These are phyloP conservation scores for Dicrostonyx torquatus DNA, from an alignment of 2,797 vertebrate species.

Conservation along the genomic window DNA sequence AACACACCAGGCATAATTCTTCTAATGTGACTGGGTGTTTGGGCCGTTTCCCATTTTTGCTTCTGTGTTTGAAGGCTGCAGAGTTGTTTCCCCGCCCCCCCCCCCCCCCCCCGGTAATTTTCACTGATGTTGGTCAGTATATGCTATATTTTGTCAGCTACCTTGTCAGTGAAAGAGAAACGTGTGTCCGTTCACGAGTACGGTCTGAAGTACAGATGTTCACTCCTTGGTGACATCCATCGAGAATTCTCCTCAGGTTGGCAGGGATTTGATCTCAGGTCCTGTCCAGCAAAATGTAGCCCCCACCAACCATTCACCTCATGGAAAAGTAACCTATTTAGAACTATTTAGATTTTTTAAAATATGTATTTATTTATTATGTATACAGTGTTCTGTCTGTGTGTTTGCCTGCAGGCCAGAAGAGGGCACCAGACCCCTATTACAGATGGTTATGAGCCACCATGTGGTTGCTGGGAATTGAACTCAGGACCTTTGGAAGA, in stretches of 20 bases:
- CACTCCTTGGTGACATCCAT: background rate
- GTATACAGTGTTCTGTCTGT: too few species aligned
- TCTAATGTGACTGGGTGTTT: background rate
- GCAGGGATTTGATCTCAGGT: background rate
- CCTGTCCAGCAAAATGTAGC: background rate
- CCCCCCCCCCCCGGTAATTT: too few species aligned
- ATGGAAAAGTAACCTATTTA: slow-evolving; percentile 33
- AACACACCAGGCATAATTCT: background rate
- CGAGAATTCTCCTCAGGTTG: background rate
- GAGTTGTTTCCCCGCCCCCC: too few species aligned
- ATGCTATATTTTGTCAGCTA: background rate
- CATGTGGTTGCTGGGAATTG: too few species aligned
- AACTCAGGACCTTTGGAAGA: too few species aligned
- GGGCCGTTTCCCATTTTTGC: background rate
- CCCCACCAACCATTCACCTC: background rate
- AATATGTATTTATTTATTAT: too few species aligned
- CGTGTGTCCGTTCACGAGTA: slow-evolving; percentile 9
- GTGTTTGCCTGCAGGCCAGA: too few species aligned
- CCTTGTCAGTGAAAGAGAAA: background rate
- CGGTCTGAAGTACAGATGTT: slow-evolving; percentile 36
- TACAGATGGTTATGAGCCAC: too few species aligned
- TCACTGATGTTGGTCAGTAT: background rate
- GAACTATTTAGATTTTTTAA: slow-evolving; percentile 26
- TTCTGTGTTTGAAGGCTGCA: background rate
- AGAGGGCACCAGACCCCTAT: too few species aligned